phyloP scores from a whole-genome alignment of 2,113 vertebrate genomes.

The Silurus asotus region DNA sequence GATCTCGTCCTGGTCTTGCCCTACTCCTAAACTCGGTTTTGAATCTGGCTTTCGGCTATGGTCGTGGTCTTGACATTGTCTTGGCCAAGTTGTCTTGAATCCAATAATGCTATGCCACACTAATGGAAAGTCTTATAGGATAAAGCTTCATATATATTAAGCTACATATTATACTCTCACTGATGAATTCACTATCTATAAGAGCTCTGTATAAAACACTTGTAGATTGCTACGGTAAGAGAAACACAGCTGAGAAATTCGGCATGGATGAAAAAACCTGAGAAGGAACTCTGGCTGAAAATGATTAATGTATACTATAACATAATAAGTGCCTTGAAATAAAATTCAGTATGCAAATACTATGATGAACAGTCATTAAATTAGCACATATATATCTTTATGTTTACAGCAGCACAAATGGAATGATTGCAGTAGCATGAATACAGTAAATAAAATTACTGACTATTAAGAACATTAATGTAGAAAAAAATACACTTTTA shows the following conservation, averaged over 20 bases:
- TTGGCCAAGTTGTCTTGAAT: background rate
- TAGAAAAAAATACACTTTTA: background rate
- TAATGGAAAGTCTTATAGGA: background rate
- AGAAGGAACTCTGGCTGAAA: background rate
- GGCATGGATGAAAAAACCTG: background rate
- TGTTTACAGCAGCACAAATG: background rate
- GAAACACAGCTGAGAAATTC: background rate
- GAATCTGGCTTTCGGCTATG: background rate
- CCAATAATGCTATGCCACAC: background rate
- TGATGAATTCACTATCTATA: background rate
- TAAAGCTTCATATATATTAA: background rate
- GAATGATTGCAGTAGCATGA: background rate
- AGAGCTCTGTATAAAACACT: background rate
- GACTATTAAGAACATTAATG: background rate
- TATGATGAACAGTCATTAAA: background rate
- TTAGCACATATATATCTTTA: background rate
- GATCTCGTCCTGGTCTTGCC: background rate
- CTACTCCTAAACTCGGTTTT: background rate
- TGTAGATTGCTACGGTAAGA: background rate
- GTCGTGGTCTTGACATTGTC: background rate
- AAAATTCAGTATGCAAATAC: background rate
- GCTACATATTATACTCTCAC: background rate
- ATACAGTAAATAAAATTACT: background rate
- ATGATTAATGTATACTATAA: background rate
- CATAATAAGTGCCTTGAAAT: background rate